Percentiles rank a stretch among this genome's conserved stretches.
phyloP scores from a whole-genome alignment of 2,888 invertebrate species.

The Agrochola lychnidis region DNA sequence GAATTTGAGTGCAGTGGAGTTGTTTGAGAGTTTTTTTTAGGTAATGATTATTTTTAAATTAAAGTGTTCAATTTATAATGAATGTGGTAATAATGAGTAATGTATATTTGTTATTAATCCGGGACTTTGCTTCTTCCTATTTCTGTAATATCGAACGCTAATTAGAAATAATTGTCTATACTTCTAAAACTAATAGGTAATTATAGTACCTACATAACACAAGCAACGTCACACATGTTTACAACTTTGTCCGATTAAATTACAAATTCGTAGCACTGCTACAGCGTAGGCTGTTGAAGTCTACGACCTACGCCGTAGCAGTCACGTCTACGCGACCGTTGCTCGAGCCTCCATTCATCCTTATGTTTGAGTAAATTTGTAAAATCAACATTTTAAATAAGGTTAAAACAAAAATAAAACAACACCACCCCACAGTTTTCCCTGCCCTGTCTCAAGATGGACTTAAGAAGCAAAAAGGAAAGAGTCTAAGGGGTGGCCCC shows the following conservation, averaged over 20 bases:
- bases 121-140: not conserved
- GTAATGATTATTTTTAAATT: not conserved
- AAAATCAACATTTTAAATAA: not conserved
- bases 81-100: not conserved
- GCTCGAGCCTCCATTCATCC: not conserved
- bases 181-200: not conserved
- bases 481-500: slow-evolving; percentile 86
- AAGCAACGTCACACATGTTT: not conserved
- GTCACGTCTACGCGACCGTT: not conserved
- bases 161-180: not conserved
- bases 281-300: slow-evolving; percentile 4
- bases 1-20: slow-evolving; percentile 75
- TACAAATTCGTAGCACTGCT: not conserved
- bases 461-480: slow-evolving; percentile 91
- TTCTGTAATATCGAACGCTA: no score
- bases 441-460: slow-evolving; percentile 87
- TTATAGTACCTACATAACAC: not conserved
- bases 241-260: not conserved
- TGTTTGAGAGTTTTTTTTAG: not conserved
- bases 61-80: not conserved
- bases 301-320: slow-evolving; percentile 30
- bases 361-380: not conserved
- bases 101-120: not conserved
- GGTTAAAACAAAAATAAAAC: not conserved
- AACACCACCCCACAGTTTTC: slow-evolving; percentile 69